phyloP scores from a whole-genome alignment of 2,888 invertebrate species.

The Shargacucullia verbasci region DNA sequence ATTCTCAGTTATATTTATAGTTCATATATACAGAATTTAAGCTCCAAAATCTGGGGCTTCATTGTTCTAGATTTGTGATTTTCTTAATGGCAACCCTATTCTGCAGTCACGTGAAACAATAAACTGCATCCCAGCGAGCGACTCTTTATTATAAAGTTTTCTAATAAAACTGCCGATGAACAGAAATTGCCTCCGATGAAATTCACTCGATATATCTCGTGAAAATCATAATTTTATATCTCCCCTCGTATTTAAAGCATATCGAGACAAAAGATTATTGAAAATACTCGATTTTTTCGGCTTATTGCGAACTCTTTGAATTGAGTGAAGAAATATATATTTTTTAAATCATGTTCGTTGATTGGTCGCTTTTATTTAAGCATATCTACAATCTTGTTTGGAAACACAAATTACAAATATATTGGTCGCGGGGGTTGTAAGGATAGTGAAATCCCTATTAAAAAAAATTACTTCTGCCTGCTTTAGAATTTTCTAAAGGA shows the following conservation, averaged over 20 bases:
- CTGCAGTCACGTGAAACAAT: slow-evolving; percentile 65
- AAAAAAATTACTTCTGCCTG: too few species aligned
- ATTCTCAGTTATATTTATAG: too few species aligned
- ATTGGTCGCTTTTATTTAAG: too few species aligned
- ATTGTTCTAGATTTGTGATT: too few species aligned
- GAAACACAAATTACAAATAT: too few species aligned
- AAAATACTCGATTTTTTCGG: slow-evolving; percentile 11
- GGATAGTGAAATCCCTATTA: too few species aligned
- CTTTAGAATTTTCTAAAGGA: too few species aligned
- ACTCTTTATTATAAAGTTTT: slow-evolving; percentile 70
- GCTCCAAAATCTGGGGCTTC: too few species aligned
- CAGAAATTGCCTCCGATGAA: slow-evolving; percentile 61
- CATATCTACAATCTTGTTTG: too few species aligned
- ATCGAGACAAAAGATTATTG: slow-evolving; percentile 1
- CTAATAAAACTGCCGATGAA: slow-evolving; percentile 75
- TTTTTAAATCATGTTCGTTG: too few species aligned
- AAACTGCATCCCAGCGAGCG: slow-evolving; percentile 61
- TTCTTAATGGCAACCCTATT: background rate
- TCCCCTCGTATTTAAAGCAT: slow-evolving; percentile 1
- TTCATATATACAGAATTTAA: too few species aligned
- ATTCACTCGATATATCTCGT: slow-evolving; percentile 27
- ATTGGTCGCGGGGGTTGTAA: too few species aligned
- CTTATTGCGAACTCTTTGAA: background rate
- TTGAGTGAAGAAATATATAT: slow-evolving; percentile 1
- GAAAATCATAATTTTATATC: slow-evolving; percentile 21